Evolutionary conservation across 2,797 vertebrate species (phyloP).

Genomic region (Cygnus olor): DNA sequence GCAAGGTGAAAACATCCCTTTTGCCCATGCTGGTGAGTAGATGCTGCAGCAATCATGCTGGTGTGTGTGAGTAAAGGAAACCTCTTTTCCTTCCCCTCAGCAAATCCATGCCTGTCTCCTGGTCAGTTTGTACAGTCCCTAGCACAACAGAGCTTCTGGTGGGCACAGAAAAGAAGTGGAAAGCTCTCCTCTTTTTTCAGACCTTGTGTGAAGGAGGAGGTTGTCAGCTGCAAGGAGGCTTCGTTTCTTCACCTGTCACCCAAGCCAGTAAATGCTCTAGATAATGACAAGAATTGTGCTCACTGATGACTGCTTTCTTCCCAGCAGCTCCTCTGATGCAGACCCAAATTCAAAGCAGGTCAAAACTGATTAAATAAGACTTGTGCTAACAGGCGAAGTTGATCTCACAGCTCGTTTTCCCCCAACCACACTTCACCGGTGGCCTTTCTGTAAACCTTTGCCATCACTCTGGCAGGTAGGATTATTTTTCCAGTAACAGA

Average conservation of each 20-base stretch:
- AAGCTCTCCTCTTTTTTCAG: background rate
- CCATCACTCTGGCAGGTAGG: background rate
- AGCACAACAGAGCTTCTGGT: background rate
- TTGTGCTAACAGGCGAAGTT: background rate
- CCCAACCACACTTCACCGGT: background rate
- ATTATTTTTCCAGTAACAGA: background rate
- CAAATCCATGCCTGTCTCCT: background rate
- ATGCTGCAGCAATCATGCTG: background rate
- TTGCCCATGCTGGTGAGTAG: background rate
- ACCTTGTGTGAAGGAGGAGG: background rate
- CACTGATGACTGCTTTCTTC: background rate
- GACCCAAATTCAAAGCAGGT: background rate
- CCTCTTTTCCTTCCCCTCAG: background rate
- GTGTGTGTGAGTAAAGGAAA: background rate
- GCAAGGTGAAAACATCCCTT: background rate
- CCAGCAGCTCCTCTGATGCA: background rate
- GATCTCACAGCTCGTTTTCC: background rate
- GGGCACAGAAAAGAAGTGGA: background rate
- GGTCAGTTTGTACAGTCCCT: background rate
- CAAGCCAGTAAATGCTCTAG: background rate
- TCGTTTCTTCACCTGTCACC: background rate
- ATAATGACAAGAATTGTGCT: background rate
- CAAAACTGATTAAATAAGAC: background rate
- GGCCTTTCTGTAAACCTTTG: background rate
- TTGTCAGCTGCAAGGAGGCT: fast-evolving